Base-by-base conservation (phyloP, 2,888 invertebrate species). In the Eupeodes luniger region DNA sequence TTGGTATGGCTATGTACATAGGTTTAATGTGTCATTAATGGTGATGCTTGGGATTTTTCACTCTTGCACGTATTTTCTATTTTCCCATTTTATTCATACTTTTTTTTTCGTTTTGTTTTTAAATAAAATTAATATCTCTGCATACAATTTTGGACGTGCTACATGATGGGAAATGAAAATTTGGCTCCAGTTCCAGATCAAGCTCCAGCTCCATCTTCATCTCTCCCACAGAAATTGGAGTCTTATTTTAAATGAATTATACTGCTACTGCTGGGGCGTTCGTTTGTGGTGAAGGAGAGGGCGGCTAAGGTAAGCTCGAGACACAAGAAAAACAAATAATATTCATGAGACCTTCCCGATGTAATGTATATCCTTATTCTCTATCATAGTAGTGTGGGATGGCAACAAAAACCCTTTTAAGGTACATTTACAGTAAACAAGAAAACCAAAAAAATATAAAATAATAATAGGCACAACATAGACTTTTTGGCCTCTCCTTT, bases 1-100 rank as follows among this genome's bases (percentile, higher is more conserved):
- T 59, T 34, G 7, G 0, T 40, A 40, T 5, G 40, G 40, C 40
- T 59, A 34, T 2, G 11, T 27, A 57, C 36, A 59, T 12, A 59
- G 72, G 72, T 49, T 72, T 72, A 72, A 72, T 72, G 72, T 59
- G 72, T 59, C 72, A 72, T 72, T 72, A 72, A 72, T 72, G 72
- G 57, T 59, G 72, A 72, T 57, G 59, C 70, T 59, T 72, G 72
- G 72, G 72, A 72, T 72, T 47, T 72, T 72, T 59, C 44, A 47
- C 34, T 72, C 47, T 34, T 55, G 55, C 55, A 55, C 72, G 59
- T 59, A 44, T 27, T 72, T 59, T 44, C 72, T 59, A 72, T 59
- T 72, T 49, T 72, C 47, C 47, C 34, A 34, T 72, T 72, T 40
- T n/a, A 66, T 7, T 19, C 5, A 36, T 67, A 49, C 51, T 49